Percentiles rank a stretch among this genome's conserved stretches.
phyloP scores from a whole-genome alignment of 2,113 vertebrate genomes.

The Cercopithecus mona region DNA sequence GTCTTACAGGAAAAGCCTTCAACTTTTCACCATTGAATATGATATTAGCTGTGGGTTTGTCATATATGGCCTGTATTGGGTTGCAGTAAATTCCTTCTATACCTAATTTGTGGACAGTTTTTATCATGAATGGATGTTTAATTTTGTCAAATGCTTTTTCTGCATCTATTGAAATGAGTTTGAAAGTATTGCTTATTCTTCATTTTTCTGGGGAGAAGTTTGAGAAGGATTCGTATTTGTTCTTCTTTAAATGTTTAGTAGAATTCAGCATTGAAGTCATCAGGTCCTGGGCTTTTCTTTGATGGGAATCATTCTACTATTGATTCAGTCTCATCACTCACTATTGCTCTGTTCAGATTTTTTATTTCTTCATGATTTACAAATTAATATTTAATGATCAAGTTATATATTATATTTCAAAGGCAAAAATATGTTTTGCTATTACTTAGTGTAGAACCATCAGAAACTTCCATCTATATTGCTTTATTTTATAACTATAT shows the following conservation, averaged over 20 bases:
- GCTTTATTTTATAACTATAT: background rate
- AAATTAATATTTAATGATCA: background rate
- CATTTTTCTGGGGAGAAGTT: background rate
- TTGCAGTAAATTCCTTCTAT: background rate
- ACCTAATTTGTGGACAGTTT: background rate
- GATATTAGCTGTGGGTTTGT: background rate
- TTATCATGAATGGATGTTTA: background rate
- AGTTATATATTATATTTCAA: background rate
- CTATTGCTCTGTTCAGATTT: background rate
- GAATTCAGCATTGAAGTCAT: background rate
- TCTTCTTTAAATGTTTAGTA: background rate
- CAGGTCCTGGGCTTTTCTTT: background rate
- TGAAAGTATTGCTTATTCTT: background rate
- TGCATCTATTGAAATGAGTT: background rate
- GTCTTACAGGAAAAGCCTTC: background rate
- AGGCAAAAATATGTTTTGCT: background rate
- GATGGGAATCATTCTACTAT: background rate
- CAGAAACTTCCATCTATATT: background rate
- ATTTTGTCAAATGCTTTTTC: background rate
- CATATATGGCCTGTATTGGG: background rate
- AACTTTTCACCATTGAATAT: background rate
- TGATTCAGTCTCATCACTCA: background rate
- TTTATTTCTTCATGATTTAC: background rate
- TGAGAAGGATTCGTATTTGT: background rate
- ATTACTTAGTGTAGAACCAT: background rate